Evolutionary conservation across 2,888 invertebrate genomes (phyloP).

Genomic region (Scaptomyza reducta): DNA sequence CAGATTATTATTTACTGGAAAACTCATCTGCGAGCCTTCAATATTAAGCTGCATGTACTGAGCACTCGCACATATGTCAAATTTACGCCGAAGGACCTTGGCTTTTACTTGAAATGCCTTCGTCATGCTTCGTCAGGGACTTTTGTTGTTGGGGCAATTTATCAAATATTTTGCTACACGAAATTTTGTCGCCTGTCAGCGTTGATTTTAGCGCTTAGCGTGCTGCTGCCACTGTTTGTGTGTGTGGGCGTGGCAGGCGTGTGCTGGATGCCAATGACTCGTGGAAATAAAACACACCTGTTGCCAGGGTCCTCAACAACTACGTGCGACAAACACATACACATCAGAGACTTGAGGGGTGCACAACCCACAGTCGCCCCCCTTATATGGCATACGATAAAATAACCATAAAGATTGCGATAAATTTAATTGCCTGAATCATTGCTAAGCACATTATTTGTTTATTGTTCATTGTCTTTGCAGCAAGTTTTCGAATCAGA

Average conservation of each 20-base stretch:
- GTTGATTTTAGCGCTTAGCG: constrained; percentile 74
- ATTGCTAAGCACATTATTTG: constrained; percentile 6
- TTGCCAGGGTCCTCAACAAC: constrained; percentile 48
- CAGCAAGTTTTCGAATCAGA: constrained; percentile 11
- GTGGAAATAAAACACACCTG: constrained; percentile 74
- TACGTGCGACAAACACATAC: constrained; percentile 12
- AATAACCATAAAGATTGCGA: constrained; percentile 31
- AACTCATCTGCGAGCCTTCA: constrained; percentile 33
- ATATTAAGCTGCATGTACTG: constrained; percentile 25
- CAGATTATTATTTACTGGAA: constrained; percentile 6
- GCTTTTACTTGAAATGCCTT: constrained; percentile 19
- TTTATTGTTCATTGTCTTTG: constrained; percentile 27
- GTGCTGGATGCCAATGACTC: constrained; percentile 42
- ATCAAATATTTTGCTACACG: constrained; percentile 60
- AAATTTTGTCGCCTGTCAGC: constrained; percentile 68
- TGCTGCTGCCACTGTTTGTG: constrained; percentile 5
- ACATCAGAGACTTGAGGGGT: no score
- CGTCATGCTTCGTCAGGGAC: constrained; percentile 12
- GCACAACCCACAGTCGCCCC: not conserved
- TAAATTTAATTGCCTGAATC: constrained; percentile 18
- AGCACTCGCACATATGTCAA: constrained; percentile 32
- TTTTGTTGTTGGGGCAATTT: constrained; percentile 56
- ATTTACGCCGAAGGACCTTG: constrained; percentile 33
- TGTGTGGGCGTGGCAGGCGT: constrained; percentile 22
- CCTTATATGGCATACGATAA: no score